A percentile compares a stretch with the other conserved stretches of the same genome.
These are phyloP conservation scores for Pinctada fucata DNA, from an alignment of 2,888 invertebrate genomes.

Conservation along the genomic window DNA sequence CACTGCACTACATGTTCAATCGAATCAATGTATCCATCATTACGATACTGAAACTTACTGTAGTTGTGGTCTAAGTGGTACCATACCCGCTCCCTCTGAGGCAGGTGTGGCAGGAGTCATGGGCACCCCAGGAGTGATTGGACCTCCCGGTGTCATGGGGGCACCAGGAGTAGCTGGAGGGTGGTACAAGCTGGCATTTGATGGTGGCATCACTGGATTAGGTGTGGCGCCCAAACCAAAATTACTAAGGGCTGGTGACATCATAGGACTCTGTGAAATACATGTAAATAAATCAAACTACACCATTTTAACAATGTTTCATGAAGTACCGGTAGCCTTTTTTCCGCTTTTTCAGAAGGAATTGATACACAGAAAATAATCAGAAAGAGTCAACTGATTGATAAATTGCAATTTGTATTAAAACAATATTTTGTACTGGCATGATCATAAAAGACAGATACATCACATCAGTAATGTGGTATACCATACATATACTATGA, in stretches of 20 bases:
- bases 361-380: too few relatives aligned
- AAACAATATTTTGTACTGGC: too few relatives aligned
- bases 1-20: too few relatives aligned
- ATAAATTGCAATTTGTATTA: too few relatives aligned
- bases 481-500: too few relatives aligned
- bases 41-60: conserved; percentile 82
- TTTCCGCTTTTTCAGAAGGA: background rate
- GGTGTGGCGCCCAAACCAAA: conserved; percentile 63
- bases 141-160: conserved; percentile 81
- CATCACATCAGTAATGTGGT: too few relatives aligned
- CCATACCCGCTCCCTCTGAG: conserved; percentile 87
- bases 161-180: conserved; percentile 81
- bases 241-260: conserved; percentile 65
- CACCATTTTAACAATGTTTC: background rate
- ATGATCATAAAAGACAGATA: too few relatives aligned
- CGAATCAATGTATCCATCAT: too few relatives aligned
- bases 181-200: conserved; percentile 66
- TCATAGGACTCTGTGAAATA: conserved; percentile 64
- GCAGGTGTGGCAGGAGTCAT: conserved; percentile 80
- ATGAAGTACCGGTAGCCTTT: background rate
- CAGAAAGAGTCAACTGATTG: too few relatives aligned
- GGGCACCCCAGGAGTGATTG: conserved; percentile 73
- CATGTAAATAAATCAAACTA: background rate
- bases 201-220: conserved; percentile 68
- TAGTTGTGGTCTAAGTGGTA: conserved; percentile 94